A percentile compares a stretch with the other conserved stretches of the same genome.
Conservation (phyloP, 2,888 invertebrate genomes). For the Selenia dentaria region DNA sequence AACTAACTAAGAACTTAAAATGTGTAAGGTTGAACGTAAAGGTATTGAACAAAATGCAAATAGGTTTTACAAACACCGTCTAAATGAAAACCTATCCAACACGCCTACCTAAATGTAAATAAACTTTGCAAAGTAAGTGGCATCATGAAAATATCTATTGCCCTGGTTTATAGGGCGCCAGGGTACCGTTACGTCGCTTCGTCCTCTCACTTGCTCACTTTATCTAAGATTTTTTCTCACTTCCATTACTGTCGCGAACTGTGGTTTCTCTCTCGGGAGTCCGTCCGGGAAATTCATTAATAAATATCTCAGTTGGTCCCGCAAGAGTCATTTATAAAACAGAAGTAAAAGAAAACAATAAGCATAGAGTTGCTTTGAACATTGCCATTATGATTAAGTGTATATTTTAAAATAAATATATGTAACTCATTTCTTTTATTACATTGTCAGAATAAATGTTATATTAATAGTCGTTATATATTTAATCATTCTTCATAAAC, state of each 20-base stretch:
- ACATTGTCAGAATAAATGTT: conserved; percentile 37
- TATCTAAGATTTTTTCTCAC: conserved; percentile 56
- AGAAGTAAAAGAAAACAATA: conserved; percentile 34
- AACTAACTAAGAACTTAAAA: no score
- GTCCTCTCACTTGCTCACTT: conserved; percentile 45
- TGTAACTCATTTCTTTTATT: conserved; percentile 35
- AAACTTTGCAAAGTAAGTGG: conserved; percentile 11
- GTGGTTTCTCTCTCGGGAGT: conserved; percentile 48
- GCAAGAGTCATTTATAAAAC: conserved; percentile 42
- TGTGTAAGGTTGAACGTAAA: no score
- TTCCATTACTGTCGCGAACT: conserved; percentile 57
- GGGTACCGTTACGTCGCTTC: conserved; percentile 45
- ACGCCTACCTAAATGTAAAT: no score
- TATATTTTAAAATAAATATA: conserved; percentile 24
- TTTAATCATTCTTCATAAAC: conserved; percentile 48
- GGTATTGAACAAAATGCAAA: no score
- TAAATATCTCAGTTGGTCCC: conserved; percentile 51
- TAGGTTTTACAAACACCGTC: no score
- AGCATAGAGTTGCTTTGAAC: conserved; percentile 24
- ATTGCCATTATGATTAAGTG: conserved; percentile 14
- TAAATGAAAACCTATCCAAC: no score
- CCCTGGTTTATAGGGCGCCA: conserved; percentile 46
- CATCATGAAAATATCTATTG: conserved; percentile 42
- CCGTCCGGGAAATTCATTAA: conserved; percentile 55
- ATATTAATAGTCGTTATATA: conserved; percentile 35